Percentiles rank a stretch among this genome's conserved stretches.
These are phyloP conservation scores for Daboia siamensis DNA, from an alignment of 2,113 vertebrate genomes.

Conservation along the genomic window DNA sequence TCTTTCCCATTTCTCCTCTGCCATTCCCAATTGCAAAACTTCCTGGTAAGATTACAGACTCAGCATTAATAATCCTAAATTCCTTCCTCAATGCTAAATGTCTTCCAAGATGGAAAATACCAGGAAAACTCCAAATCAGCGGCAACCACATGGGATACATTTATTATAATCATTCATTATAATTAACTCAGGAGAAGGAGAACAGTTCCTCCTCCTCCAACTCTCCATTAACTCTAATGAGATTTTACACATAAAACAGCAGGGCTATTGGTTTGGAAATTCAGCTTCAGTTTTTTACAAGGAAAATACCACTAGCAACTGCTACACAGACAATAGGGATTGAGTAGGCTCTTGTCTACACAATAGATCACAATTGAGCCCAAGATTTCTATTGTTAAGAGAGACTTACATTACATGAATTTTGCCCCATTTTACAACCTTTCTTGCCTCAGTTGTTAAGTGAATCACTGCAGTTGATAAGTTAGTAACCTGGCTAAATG, in stretches of 20 bases:
- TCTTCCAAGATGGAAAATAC: not conserved
- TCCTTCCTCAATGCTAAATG: not conserved
- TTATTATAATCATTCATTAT: not conserved
- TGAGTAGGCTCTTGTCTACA: too few species aligned
- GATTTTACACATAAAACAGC: not conserved
- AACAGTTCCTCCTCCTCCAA: rapidly evolving
- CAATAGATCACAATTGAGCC: too few species aligned
- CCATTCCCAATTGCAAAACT: not conserved
- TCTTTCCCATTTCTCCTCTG: not conserved
- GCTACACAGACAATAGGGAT: not conserved
- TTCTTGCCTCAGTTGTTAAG: too few species aligned
- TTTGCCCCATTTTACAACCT: too few species aligned
- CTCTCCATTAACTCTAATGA: constrained; percentile 15
- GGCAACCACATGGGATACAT: not conserved
- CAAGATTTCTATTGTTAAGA: too few species aligned
- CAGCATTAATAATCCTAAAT: not conserved
- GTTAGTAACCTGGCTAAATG: too few species aligned
- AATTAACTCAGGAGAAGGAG: not conserved
- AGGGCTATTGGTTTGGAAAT: not conserved
- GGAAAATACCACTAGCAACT: not conserved
- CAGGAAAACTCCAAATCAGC: not conserved
- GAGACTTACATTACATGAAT: too few species aligned
- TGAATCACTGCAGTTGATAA: too few species aligned
- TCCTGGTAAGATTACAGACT: not conserved
- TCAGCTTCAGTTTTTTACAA: rapidly evolving